Evolutionary conservation across 1,140 invertebrate genomes (phyloP).

Genomic region (Telenomus remus): DNA sequence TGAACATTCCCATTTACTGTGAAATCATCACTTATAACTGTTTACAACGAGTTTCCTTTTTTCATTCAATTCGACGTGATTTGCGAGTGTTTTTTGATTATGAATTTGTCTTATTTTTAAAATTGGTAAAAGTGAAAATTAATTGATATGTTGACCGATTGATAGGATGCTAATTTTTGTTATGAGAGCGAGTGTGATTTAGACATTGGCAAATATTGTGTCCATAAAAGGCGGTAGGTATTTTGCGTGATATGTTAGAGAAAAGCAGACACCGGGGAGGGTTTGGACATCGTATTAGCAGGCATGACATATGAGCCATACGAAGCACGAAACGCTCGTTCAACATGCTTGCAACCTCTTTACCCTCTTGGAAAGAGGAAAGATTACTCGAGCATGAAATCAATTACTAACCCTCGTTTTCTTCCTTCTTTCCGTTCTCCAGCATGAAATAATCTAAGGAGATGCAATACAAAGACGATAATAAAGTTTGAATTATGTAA

Average conservation of each 20-base stretch:
- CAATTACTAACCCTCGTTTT: slow-evolving; percentile 61
- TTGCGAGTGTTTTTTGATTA: no score
- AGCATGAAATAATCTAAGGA: slow-evolving; percentile 53
- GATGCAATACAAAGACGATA: slow-evolving; percentile 51
- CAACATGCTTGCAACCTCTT: slow-evolving; percentile 61
- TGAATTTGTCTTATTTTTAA: no score
- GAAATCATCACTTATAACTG: no score
- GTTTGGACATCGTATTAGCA: slow-evolving; percentile 62
- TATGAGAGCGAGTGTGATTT: slow-evolving; percentile 20
- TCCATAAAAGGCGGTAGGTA: slow-evolving; percentile 55
- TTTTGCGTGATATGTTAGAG: slow-evolving; percentile 53
- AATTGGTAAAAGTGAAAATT: no score
- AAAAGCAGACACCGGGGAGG: slow-evolving; percentile 57
- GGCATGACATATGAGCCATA: slow-evolving; percentile 65
- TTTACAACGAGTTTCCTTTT: no score
- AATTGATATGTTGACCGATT: no score
- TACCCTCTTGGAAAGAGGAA: slow-evolving; percentile 60
- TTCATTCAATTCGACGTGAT: no score
- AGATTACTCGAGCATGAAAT: slow-evolving; percentile 65
- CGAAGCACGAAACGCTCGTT: slow-evolving; percentile 61
- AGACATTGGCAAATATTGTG: slow-evolving; percentile 31
- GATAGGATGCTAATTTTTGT: not conserved
- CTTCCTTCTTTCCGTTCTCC: slow-evolving; percentile 54
- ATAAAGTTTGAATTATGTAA: slow-evolving; percentile 48
- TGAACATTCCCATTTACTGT: no score